Conservation (phyloP, 2,113 vertebrate genomes). For the Chrysemys picta region DNA sequence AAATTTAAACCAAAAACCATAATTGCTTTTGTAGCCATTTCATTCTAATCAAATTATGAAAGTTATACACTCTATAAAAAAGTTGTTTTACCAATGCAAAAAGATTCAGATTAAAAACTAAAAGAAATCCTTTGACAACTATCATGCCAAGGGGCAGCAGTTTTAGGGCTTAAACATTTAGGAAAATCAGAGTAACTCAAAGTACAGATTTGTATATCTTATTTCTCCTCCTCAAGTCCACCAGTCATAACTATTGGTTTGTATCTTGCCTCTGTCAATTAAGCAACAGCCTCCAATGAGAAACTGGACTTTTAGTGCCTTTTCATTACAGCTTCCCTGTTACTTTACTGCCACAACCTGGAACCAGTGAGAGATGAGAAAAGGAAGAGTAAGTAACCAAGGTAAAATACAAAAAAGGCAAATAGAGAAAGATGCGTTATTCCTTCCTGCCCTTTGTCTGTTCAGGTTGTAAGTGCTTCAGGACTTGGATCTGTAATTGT, state of each 20-base stretch:
- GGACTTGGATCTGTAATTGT: background rate
- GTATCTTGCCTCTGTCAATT: constrained; percentile 3
- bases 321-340: background rate
- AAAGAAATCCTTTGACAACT: background rate
- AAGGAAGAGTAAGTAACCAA: background rate
- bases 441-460: background rate
- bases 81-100: background rate
- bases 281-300: constrained; percentile 20
- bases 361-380: constrained; percentile 1
- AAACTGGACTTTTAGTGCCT: background rate
- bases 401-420: background rate
- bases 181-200: constrained; percentile 47
- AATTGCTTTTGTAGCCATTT: constrained; percentile 1
- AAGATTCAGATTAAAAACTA: constrained; percentile 4
- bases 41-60: constrained; percentile 19
- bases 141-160: constrained; percentile 22
- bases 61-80: background rate
- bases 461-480: background rate
- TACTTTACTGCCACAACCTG: background rate
- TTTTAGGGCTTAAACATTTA: background rate
- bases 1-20: constrained; percentile 20
- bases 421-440: background rate
- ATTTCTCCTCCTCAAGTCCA: constrained; percentile 37
- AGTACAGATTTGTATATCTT: constrained; percentile 56
- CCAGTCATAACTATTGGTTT: background rate